Base-by-base conservation (phyloP, 2,797 vertebrate species). In the Schizopygopsis pylzovi region DNA sequence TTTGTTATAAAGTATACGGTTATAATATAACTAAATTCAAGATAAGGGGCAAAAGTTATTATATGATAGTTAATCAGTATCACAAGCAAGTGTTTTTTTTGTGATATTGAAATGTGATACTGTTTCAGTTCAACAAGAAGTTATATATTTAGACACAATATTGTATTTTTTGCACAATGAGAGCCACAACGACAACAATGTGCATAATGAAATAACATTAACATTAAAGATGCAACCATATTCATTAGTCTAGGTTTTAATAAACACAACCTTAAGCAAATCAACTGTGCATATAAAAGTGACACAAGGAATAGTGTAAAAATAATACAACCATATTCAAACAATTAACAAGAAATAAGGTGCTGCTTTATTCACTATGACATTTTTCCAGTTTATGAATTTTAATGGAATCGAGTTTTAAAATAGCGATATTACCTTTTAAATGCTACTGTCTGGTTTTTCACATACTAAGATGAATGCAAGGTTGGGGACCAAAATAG, bases 401-500 rank as follows among this genome's bases (percentile, higher is more conserved):
- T n/a, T n/a, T 33, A 33, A 33, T 1, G 15, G 47, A 54, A 7
- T 54, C 16, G 0, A 54, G 22, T 56, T 56, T 28, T 15, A 63
- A 6, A 33, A 65, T 8, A 5, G 28, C 1, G 47, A 52, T 33
- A 10, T 76, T 2, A 22, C 0, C 16, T 37, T 37, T 52, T 11
- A 75, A 20, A 20, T 12, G 25, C 25, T 6, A 6, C 28, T 9
- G 9, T 5, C 52, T 20, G 25, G 16, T 41, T 43, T n/a, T 59
- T 43, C 56, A 16, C 54, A 16, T 13, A n/a, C 4, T 22, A 79
- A 16, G 28, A 76, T 13, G 16, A 28, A 20, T 78, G 76, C 33
- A 41, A 59, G 22, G 12, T 37, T 9, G 0, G 28, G 52, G 28
- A 59, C 72, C 56, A 78, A 72, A 86, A 83, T 81, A 86, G 84